Conservation (phyloP, 2,797 vertebrate genomes). For the Dicrostonyx torquatus region DNA sequence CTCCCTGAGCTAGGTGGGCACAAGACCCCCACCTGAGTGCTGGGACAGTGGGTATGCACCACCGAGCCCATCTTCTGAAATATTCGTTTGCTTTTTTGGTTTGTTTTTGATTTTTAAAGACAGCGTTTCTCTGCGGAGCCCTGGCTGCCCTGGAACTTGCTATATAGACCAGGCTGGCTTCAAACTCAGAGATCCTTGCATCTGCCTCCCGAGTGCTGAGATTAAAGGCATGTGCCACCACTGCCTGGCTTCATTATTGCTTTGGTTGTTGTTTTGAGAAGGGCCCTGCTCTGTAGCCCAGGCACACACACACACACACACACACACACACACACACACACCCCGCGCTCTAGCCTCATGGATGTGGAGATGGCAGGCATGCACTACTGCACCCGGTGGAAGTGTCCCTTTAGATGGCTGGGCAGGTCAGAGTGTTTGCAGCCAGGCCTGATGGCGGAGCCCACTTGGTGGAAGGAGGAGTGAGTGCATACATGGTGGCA, state of each 20-base stretch:
- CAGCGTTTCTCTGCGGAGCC: neutral
- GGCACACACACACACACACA: too few species aligned
- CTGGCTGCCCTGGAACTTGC: neutral
- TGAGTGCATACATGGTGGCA: too few species aligned
- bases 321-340: too few species aligned
- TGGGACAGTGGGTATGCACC: neutral
- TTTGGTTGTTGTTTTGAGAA: neutral
- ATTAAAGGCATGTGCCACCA: neutral
- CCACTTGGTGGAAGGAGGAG: neutral
- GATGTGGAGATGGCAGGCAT: neutral
- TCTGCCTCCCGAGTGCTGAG: neutral
- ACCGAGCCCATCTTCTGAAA: neutral
- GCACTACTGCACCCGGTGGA: neutral
- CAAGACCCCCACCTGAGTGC: neutral
- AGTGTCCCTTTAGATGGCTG: neutral
- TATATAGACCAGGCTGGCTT: neutral
- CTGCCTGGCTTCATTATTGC: neutral
- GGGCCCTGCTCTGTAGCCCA: neutral
- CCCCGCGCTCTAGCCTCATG: too few species aligned
- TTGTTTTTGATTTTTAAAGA: neutral
- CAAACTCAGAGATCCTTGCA: neutral
- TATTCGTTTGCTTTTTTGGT: neutral
- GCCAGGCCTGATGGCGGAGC: neutral
- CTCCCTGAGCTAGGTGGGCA: neutral
- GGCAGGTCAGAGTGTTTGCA: neutral